Base-by-base conservation (phyloP, 2,888 invertebrate genomes). In the Malthinus flaveolus region DNA sequence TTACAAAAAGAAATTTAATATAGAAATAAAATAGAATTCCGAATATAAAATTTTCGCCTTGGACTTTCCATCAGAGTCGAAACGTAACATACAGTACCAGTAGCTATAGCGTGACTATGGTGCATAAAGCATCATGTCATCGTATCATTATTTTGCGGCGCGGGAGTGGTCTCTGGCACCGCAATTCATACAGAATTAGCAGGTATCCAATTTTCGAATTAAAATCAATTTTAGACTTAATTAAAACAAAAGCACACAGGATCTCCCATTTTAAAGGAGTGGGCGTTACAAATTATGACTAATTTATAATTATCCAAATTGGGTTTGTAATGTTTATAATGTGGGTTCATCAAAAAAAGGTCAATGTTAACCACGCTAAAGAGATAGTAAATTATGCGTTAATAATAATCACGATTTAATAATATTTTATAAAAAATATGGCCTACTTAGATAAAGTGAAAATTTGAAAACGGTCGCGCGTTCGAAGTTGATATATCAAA, bases 301-400 rank as follows among this genome's bases (percentile, higher is more conserved):
- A 63, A 65, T 63, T 62, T 61, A 62, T 61, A 63, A 64, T 59
- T 62, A 66, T 49, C 66, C 66, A 62, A 65, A 67, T 63, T 64
- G 51, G 59, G 55, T 47, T 45, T 48, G 23, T 44, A 53, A n/a
- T n/a, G n/a, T n/a, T n/a, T n/a, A n/a, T n/a, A n/a, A n/a, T 49
- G 58, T 66, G 66, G 61, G 66, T 64, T 59, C 49, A 53, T 34
- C 15, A 47, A 45, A 57, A 52, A 49, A 42, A 42, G 51, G 48
- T 59, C 50, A 68, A 67, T 62, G 65, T 61, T 67, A 63, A 66
- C 67, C 63, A 62, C 64, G 68, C 61, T 55, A 59, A 55, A 62
- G 23, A 46, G 46, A 12, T 32, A 13, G 23, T 42, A 42, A 42
- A 42, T 42, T 42, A 42, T 42, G 15, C 9, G 23, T 15, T 42